A percentile compares a stretch with the other conserved stretches of the same genome.
These are phyloP conservation scores for Cyanoliseus patagonus DNA, from an alignment of 2,113 vertebrate species.

Conservation along the genomic window DNA sequence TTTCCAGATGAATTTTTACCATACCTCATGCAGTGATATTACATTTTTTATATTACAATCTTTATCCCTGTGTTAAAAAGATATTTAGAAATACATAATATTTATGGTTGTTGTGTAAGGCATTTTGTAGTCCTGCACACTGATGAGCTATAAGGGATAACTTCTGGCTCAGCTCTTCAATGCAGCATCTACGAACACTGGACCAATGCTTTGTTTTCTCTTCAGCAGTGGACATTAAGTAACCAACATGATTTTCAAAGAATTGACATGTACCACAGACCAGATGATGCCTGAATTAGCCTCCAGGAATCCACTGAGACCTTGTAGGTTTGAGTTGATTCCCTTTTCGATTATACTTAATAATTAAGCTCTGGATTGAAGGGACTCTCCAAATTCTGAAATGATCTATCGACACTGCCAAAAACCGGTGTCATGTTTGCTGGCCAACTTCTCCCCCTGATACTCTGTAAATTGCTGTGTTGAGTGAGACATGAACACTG, in stretches of 20 bases:
- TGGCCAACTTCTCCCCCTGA: not conserved
- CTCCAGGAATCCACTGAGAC: not conserved
- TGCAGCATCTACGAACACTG: not conserved
- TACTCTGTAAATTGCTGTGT: conserved; percentile 16
- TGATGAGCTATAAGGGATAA: not conserved
- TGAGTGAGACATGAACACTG: conserved; percentile 5
- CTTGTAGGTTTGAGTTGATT: not conserved
- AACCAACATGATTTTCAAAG: not conserved
- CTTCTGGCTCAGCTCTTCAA: not conserved
- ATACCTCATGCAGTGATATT: not conserved
- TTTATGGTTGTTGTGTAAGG: not conserved
- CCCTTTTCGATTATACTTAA: not conserved
- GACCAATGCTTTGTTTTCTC: not conserved
- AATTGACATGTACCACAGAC: not conserved
- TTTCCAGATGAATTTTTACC: not conserved
- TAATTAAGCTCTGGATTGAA: not conserved
- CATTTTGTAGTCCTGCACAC: not conserved
- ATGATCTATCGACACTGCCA: not conserved
- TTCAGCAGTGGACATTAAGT: not conserved
- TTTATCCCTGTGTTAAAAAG: not conserved
- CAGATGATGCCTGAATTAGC: not conserved
- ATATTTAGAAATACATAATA: not conserved
- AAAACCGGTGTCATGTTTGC: not conserved
- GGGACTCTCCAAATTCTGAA: not conserved
- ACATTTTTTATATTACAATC: not conserved